Base-by-base conservation (phyloP, 2,113 vertebrate species). In the Carassius gibelio region DNA sequence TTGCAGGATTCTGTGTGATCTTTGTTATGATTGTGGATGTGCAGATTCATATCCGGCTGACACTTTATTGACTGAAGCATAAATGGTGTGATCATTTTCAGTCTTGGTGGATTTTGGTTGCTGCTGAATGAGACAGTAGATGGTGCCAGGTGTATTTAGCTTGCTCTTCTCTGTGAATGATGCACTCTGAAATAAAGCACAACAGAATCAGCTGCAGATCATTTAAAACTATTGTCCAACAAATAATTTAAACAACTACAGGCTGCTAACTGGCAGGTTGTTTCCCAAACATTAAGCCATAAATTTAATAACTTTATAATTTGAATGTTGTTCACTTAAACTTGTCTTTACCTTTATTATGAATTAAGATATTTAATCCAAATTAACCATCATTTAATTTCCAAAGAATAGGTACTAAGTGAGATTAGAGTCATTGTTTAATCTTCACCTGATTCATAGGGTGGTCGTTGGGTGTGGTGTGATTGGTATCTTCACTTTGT, bases 1-100 rank as follows among this genome's bases (percentile, higher is more conserved):
- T 36, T 36, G 0, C 17, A 69, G 34, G 17, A 0, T 23, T 2
- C n/a, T n/a, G n/a, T n/a, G n/a, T n/a, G n/a, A 8, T 2, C n/a
- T 48, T 74, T 74, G 8, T 36, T 72, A 14, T 9, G 4, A 5
- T 57, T 77, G 30, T 77, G 75, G 75, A 11, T 42, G 34, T 71
- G 10, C 52, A 10, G 78, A 48, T 52, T 34, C 17, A 52, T 2
- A 21, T 2, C 15, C 2, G 6, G 14, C 23, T 11, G 15, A 13
- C 3, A 0, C 42, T 68, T 64, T 81, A 6, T 68, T 81, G 23
- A 81, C 62, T 0, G 0, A 9, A 50, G 15, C 38, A 52, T 81
- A 81, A 21, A 81, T 52, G 2, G 79, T 81, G 4, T 30, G 3
- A 5, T 66, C 79, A n/a, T 19, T 23, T 64, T 42, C 4, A 81